phyloP scores from a whole-genome alignment of 2,797 vertebrate species.

The Xyrichtys novacula region DNA sequence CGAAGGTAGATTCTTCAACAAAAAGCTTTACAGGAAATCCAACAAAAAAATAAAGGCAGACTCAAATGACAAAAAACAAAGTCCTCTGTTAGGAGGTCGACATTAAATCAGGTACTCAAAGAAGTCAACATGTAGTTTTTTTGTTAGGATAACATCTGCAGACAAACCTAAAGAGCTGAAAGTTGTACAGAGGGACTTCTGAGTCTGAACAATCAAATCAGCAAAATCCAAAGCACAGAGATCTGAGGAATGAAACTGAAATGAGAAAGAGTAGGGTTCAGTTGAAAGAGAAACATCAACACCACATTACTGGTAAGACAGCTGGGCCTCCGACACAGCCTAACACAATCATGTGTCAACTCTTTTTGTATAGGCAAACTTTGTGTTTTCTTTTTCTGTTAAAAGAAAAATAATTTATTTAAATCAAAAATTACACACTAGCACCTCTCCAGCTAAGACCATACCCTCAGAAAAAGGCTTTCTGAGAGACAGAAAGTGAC shows the following conservation, averaged over 20 bases:
- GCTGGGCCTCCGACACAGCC: conserved; percentile 61
- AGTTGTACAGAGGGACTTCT: conserved; percentile 19
- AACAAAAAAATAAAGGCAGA: conserved; percentile 50
- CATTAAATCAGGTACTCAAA: conserved; percentile 34
- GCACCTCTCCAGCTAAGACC: conserved; percentile 75
- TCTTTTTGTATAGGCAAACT: conserved; percentile 61
- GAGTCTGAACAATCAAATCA: conserved; percentile 28
- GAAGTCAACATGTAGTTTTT: conserved; percentile 39
- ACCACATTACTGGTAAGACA: conserved; percentile 62
- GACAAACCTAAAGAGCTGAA: conserved; percentile 16
- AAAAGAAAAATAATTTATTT: conserved; percentile 65
- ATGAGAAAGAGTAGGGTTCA: conserved; percentile 58
- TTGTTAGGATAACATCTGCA: conserved; percentile 21
- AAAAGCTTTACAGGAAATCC: conserved; percentile 64
- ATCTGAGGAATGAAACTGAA: conserved; percentile 52
- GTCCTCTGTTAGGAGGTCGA: conserved; percentile 1
- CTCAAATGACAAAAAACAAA: conserved; percentile 18
- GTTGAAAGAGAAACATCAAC: conserved; percentile 52
- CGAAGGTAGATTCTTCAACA: conserved; percentile 71
- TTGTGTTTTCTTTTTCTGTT: conserved; percentile 41
- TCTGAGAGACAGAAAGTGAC: conserved; percentile 55
- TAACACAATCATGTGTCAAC: conserved; percentile 76
- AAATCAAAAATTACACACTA: conserved; percentile 63
- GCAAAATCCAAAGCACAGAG: conserved; percentile 45
- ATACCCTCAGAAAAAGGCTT: conserved; percentile 67